Evolutionary conservation across 2,113 vertebrate species (phyloP), one percentile per base, ranked within the genome.

Genomic region (Cyanistes caeruleus): DNA sequence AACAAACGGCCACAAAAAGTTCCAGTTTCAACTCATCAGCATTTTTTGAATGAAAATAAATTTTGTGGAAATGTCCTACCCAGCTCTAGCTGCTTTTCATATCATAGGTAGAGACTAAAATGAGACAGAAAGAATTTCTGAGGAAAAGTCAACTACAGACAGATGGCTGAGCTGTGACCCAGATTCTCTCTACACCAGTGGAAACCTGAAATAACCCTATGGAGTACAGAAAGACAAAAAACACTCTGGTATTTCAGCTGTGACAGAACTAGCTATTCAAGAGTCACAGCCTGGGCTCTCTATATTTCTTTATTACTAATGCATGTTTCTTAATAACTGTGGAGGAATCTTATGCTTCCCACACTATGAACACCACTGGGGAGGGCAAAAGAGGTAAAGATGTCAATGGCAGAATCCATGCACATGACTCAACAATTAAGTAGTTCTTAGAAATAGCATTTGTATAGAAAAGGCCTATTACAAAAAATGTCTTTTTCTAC

Each of bases 91-190:
- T 73, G 41, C 23, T 82, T 92, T 95, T 75, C 48, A 44, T 48
- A 37, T 72, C 52, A 44, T 53, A 93, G 58, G 64, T 96, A 64
- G 37, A 87, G 49, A 72, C 4, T 73, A 76, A 92, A 92, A 75
- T 27, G 86, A 90, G 68, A 62, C 27, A 84, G 83, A 95, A 80
- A 81, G 22, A 41, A 84, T 89, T 96, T 95, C 59, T 93, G 64
- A 93, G 89, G 86, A 90, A 92, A 95, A 95, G 68, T 74, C 19
- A 15, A 75, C 44, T 75, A 78, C 53, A 92, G 65, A 81, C 76
- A 94, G 95, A 94, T 96, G 95, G 92, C 49, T 96, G 76, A 92
- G 93, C 90, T 89, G 44, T 89, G 94, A 86, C 95, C 88, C 83
- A 95, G 83, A 94, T 96, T 97, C 62, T 75, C 48, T 78, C 39